A percentile compares a stretch with the other conserved stretches of the same genome.
Conservation (phyloP, 2,797 vertebrate species). For the Tapera naevia region DNA sequence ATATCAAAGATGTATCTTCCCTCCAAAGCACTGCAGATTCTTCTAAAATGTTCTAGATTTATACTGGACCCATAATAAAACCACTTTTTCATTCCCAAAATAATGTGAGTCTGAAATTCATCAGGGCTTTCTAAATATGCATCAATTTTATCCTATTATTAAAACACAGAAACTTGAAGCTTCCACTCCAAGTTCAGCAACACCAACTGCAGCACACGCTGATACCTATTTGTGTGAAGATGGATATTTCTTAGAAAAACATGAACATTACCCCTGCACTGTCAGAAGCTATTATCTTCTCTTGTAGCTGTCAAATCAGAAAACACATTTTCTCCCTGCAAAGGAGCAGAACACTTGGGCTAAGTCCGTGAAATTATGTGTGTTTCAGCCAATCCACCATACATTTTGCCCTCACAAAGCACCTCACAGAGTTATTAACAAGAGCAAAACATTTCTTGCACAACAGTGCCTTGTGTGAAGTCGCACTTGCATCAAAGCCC, state of each 20-base stretch:
- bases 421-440: background rate
- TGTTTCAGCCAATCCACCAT: background rate
- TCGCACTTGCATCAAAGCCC: background rate
- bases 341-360: background rate
- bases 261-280: conserved; percentile 18
- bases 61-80: background rate
- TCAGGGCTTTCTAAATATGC: conserved; percentile 38
- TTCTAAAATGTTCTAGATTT: background rate
- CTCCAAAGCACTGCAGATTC: background rate
- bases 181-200: conserved; percentile 4
- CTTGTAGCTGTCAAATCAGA: conserved; percentile 24
- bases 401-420: background rate
- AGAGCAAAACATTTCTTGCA: background rate
- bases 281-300: conserved; percentile 26
- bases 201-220: background rate
- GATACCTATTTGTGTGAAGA: conserved; percentile 30
- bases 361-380: background rate
- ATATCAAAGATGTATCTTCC: background rate
- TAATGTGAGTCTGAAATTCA: conserved; percentile 36
- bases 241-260: conserved; percentile 48
- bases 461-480: background rate
- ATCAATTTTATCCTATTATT: conserved; percentile 41
- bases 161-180: conserved; percentile 50
- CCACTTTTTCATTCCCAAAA: background rate
- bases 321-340: background rate